A percentile compares a stretch with the other conserved stretches of the same genome.
Conservation (phyloP, 35 echinoderm and acorn worm genomes). For the Apostichopus californicus region DNA sequence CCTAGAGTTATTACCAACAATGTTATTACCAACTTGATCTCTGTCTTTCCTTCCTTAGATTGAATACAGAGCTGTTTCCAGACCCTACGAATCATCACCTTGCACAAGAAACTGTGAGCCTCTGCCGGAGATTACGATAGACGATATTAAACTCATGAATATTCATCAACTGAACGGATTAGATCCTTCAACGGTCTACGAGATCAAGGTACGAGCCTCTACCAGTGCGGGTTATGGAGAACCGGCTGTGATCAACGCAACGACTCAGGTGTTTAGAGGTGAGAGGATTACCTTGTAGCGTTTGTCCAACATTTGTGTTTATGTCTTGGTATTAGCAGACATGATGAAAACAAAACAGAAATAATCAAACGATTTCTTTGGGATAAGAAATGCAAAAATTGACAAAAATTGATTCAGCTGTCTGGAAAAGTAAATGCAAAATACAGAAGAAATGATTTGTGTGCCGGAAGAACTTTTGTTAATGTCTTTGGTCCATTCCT, state of each 20-base stretch:
- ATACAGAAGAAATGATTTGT: too few species aligned
- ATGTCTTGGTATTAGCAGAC: too few species aligned
- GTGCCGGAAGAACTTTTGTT: too few species aligned
- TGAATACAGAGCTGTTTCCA: neutral
- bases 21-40: neutral
- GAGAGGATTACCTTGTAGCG: neutral
- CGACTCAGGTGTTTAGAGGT: neutral
- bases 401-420: too few species aligned
- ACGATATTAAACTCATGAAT: neutral
- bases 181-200: neutral
- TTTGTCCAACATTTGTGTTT: too few species aligned
- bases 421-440: too few species aligned
- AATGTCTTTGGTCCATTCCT: too few species aligned
- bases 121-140: neutral
- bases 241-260: neutral
- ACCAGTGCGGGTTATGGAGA: neutral
- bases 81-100: neutral
- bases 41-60: neutral
- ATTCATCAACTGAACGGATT: neutral
- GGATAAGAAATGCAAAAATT: too few species aligned
- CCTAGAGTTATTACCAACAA: too few species aligned
- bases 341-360: too few species aligned
- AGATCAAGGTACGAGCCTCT: neutral
- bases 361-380: too few species aligned
- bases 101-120: neutral